Evolutionary conservation across 2,113 vertebrate genomes (phyloP), one percentile per base, ranked within the genome.

Genomic region (Meles meles): DNA sequence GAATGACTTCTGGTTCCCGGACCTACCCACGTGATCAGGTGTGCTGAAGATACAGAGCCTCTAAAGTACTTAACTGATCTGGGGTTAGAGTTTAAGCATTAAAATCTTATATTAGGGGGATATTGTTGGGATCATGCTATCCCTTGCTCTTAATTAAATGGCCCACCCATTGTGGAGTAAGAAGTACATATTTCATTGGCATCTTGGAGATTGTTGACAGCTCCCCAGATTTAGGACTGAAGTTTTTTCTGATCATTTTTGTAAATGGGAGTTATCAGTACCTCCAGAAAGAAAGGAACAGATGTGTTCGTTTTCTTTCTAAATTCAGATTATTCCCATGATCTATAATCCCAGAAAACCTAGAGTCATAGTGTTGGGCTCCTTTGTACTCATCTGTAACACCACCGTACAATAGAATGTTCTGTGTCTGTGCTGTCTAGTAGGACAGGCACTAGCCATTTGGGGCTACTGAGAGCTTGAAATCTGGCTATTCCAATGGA

Each of bases 261-360:
- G 71, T 92, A 88, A 93, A 59, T 89, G 29, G 57, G 10, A 91
- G 31, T 82, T 82, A 61, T 42, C 11, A 61, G 14, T 80, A 21
- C 39, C 29, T 95, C 39, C 88, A 92, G 27, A 96, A 93, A 84
- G n/a, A 76, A 88, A 63, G 20, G 27, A 90, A 83, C 12, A 69
- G 76, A 84, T 72, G 6, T 42, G 27, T 93, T 94, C 12, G 18
- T 88, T 94, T 94, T 95, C 61, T 93, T 93, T 85, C 72, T 94
- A 71, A 94, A 94, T 10, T 86, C 21, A 86, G 8, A 52, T 79
- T 65, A 79, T 87, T 90, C 21, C 34, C 13, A 25, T 85, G 21
- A 47, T 76, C 34, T 76, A 3, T 55, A 61, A 86, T 67, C 57
- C 83, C 21, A 86, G 7, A 71, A 81, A 89, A 59, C 25, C 49